Base-by-base conservation (phyloP, 1,140 invertebrate genomes). In the Platyscapa corneri region DNA sequence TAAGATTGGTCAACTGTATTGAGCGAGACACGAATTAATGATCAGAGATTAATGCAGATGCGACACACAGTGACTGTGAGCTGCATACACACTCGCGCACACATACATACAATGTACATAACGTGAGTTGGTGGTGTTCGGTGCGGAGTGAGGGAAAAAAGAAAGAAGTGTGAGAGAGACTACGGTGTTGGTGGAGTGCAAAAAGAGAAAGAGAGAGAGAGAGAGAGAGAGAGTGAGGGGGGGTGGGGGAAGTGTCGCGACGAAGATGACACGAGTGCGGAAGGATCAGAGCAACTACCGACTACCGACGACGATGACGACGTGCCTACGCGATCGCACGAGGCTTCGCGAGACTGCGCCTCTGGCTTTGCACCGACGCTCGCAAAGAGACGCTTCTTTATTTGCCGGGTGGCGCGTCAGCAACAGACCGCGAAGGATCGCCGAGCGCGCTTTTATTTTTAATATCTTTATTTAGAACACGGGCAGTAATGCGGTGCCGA, bases 381-480 rank as follows among this genome's bases (percentile, higher is more conserved):
- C 34, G 32, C 37, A 37, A 12, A 42, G 16, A 76, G 46, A 23
- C 18, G 76, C n/a, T 39, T 46, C 60, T 67, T 80, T 65, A 67
- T 67, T 80, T 37, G 37, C 6, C 20, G 27, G 46, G 3, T 30
- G 23, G 32, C 60, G 30, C 64, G 65, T 27, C 53, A 49, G 65
- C 79, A 56, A 39, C 32, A 46, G 64, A 27, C 3, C n/a, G 64
- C 79, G 39, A 67, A 16, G 34, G 60, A 49, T 67, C 46, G 32
- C n/a, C n/a, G n/a, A n/a, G 3, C 42, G 70, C 56, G 65, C 77
- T 80, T 80, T 80, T 85, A 81, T 85, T 85, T 85, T 75, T 76
- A 86, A 82, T 82, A 42, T 77, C 79, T 86, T 75, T 82, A 86
- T 86, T 86, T 86, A 86, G 84, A 82, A 60, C 83, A 34, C 42